These are phyloP conservation scores for Sciurus carolinensis DNA, from an alignment of 2,797 vertebrate genomes.

Conservation along the genomic window DNA sequence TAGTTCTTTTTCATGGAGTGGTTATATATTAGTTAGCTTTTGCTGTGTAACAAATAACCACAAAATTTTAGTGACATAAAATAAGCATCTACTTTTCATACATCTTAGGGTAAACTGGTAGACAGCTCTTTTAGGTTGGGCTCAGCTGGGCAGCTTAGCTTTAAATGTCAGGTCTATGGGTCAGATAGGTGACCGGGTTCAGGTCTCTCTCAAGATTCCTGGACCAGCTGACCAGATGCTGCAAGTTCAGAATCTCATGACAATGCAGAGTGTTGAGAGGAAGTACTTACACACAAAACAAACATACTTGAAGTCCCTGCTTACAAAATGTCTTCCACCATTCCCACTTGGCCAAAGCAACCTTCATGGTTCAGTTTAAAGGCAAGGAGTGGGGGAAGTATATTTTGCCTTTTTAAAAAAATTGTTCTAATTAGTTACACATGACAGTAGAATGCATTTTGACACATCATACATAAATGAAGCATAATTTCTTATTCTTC, in stretches of 20 bases:
- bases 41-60: not conserved
- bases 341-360: constrained; percentile 32
- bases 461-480: no score
- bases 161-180: not conserved
- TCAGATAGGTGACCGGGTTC: not conserved
- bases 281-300: not conserved
- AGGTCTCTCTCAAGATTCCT: not conserved
- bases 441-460: no score
- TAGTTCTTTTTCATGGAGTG: not conserved
- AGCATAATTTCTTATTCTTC: no score
- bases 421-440: no score
- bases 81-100: constrained; percentile 22
- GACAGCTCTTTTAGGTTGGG: not conserved
- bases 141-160: not conserved
- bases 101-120: not conserved
- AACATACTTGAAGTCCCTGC: not conserved
- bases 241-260: not conserved
- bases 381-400: not conserved
- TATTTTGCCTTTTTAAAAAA: not conserved
- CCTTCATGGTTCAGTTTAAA: not conserved
- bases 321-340: not conserved
- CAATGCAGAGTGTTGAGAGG: not conserved
- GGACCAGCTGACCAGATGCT: not conserved
- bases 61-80: not conserved
- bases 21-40: not conserved